Evolutionary conservation across 2,797 vertebrate genomes (phyloP), one percentile per base, ranked within the genome.

Genomic region (Perodicticus potto): DNA sequence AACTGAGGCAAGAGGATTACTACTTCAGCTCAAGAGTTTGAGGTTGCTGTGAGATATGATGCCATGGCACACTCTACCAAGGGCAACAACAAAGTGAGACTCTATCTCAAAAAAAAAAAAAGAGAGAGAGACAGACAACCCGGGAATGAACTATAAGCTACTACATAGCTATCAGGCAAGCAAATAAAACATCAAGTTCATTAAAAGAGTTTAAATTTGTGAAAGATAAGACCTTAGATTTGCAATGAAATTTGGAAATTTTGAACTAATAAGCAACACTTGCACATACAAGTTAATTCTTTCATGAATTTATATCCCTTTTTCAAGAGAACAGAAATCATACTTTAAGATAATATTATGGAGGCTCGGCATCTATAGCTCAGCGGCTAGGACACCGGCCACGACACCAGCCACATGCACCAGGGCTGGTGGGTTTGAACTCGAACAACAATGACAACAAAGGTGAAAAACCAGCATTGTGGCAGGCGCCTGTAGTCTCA

Each of bases 291-390:
- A 91, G 25, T 89, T 78, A 95, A 72, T 93, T 94, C 17, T 72
- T 89, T 74, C n/a, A 94, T 49, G 59, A 93, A 91, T 73, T 73
- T 72, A 91, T 13, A 92, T 85, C 91, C 53, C 89, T 76, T 95
- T 92, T 32, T 70, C 3, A 76, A 90, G 22, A 89, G 45, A 96
- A 89, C 22, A n/a, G 3, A 92, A 95, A 49, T 72, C 29, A 57
- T 69, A 92, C 91, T 95, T 97, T 86, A 82, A 89, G 53, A 70
- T 73, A 93, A 96, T 5, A 27, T 80, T 83, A 34, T 91, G 19
- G 16, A 84, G 49, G 14, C 49, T 53, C 49, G 14, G 49, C 14
- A 13, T 13, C 49, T 14, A 13, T 53, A 53, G 49, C 49, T 53
- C 49, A 53, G 49, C 13, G 4, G 13, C 49, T 53, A 53, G 49